Percentiles rank a stretch among this genome's conserved stretches.
Conservation (phyloP, 2,797 vertebrate genomes). For the Cossypha heuglini region DNA sequence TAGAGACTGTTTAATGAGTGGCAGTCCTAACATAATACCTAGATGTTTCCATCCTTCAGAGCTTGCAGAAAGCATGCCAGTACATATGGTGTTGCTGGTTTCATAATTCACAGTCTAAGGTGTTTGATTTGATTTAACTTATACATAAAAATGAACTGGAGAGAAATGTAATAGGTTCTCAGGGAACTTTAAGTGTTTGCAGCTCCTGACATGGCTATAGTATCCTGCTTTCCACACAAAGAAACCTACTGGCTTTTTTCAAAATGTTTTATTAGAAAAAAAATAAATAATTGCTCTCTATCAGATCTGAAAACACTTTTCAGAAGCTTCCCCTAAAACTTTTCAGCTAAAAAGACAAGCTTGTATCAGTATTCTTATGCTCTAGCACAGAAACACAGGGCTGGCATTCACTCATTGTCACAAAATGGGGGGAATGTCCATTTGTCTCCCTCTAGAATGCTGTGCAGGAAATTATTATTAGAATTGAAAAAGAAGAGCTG, state of each 20-base stretch:
- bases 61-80: not conserved
- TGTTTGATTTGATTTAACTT: not conserved
- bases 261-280: not conserved
- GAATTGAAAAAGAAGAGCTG: not conserved
- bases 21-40: not conserved
- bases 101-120: not conserved
- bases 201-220: not conserved
- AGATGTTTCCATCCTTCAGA: not conserved
- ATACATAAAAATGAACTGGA: not conserved
- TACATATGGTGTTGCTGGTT: not conserved
- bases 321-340: not conserved
- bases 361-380: not conserved
- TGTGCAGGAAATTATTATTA: not conserved
- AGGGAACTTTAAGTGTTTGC: not conserved
- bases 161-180: not conserved
- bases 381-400: not conserved
- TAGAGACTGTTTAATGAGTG: not conserved
- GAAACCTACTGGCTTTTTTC: fast-evolving
- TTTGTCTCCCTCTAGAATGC: not conserved
- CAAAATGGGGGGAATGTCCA: fast-evolving
- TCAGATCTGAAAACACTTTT: not conserved
- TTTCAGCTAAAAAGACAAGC: not conserved
- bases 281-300: not conserved
- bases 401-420: not conserved
- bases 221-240: not conserved